Evolutionary conservation across 92 coral and sea anemone species (phyloP), one percentile per base, ranked within the genome.

Genomic region (Porites evermanni): DNA sequence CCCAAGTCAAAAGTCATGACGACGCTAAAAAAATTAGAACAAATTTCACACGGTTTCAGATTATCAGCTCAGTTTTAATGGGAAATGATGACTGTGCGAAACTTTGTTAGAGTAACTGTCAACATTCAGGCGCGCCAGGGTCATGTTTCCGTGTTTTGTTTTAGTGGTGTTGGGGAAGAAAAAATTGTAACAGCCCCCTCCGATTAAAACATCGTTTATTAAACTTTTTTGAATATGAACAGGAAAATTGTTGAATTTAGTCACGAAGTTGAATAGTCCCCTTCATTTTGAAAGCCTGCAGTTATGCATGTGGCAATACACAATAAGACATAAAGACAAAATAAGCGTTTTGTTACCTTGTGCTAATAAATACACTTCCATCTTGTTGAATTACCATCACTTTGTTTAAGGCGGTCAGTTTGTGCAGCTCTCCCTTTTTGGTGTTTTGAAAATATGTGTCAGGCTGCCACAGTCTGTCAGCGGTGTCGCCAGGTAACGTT

Each of bases 391-490:
- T 84, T 14, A 94, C 73, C 54, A 91, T 79, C 65, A 58, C 88
- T 75, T 93, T 88, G 84, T 95, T 95, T 73, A 93, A 82, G 18
- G 72, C 54, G 29, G 91, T 93, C 65, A 95, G 77, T 66, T 81
- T 88, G 72, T 95, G 98, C 6, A 89, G 18, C 64, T 86, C 87
- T 52, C 95, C 95, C 18, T 70, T 81, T 60, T 89, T 88, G 70
- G 87, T 93, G 73, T 95, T 95, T 67, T 93, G 96, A 78, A 95
- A 93, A 64, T 78, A 88, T 0, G 96, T 88, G 70, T 95, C 96
- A 26, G 98, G 98, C 17, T 91, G 94, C 98, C 98, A 95, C 14
- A 95, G 84, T 18, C 20, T 80, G 44, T 91, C 95, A 76, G 89
- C 86, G 50, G 86, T 75, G 2, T 64, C 81, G 53, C 96, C 96